Conservation (phyloP, 2,888 invertebrate genomes). For the Selenia dentaria region DNA sequence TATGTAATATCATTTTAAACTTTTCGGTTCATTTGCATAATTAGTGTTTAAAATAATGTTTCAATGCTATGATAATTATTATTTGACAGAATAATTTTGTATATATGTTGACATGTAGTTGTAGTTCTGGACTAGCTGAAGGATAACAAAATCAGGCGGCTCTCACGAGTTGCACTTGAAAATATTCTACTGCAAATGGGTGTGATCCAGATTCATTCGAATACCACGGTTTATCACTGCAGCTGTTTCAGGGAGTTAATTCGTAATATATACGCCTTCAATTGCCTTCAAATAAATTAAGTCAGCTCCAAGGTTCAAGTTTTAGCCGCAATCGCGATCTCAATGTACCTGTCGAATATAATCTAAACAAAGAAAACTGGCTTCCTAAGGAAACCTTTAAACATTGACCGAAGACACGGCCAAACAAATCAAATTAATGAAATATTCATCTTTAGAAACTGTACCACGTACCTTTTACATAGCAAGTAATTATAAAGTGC, state of each 20-base stretch:
- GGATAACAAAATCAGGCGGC: slow-evolving; percentile 5
- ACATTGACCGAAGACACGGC: slow-evolving; percentile 10
- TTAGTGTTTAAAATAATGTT: no score
- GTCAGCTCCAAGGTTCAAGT: slow-evolving; percentile 25
- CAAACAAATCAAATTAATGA: slow-evolving; percentile 4
- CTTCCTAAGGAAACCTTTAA: slow-evolving; percentile 30
- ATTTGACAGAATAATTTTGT: no score
- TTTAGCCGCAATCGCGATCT: slow-evolving; percentile 27
- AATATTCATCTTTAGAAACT: slow-evolving; percentile 3
- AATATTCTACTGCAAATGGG: no score
- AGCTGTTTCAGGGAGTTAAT: no score
- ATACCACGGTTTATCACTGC: slow-evolving; percentile 11
- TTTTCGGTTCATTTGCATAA: no score
- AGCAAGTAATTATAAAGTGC: neutral
- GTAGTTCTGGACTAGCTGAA: slow-evolving; percentile 9
- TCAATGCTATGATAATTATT: no score
- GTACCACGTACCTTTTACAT: slow-evolving; percentile 29
- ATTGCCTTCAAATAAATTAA: no score
- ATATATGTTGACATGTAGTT: no score
- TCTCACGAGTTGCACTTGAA: neutral
- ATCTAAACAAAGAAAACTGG: slow-evolving; percentile 32
- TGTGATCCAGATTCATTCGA: slow-evolving; percentile 6
- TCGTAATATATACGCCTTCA: no score
- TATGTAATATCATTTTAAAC: no score
- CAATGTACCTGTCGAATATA: slow-evolving; percentile 33